These are phyloP conservation scores for Rutilus rutilus DNA, from an alignment of 2,113 vertebrate species.

Conservation along the genomic window DNA sequence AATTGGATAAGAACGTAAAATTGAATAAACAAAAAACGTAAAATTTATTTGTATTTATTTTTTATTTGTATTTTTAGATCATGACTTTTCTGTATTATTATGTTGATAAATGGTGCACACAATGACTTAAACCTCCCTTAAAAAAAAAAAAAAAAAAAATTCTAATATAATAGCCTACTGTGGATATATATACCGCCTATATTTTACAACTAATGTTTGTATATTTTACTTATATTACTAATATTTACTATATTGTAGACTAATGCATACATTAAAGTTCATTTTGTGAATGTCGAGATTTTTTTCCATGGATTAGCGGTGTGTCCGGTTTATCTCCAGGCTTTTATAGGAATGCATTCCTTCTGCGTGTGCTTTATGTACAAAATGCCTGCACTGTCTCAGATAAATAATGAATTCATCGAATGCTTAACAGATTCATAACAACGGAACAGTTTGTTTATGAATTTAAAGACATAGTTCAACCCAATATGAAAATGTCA, in stretches of 20 bases:
- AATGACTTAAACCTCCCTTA: neutral
- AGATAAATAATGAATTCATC: constrained; percentile 41
- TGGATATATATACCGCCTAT: neutral
- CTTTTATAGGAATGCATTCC: constrained; percentile 16
- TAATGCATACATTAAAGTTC: neutral
- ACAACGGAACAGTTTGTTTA: constrained; percentile 40
- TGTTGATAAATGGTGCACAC: neutral
- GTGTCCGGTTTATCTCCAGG: constrained; percentile 16
- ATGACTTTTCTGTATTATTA: neutral
- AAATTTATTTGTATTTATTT: neutral
- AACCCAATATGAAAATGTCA: neutral
- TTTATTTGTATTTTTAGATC: neutral
- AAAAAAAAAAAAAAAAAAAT: too few relatives aligned
- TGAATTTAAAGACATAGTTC: constrained; percentile 50
- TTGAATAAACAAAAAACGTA: neutral
- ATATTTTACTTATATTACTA: neutral
- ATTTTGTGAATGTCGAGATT: neutral
- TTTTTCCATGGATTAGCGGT: neutral
- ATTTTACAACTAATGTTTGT: neutral
- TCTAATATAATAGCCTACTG: too few relatives aligned
- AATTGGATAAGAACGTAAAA: neutral
- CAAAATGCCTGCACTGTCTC: constrained; percentile 29
- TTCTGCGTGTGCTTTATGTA: constrained; percentile 14
- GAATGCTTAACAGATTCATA: constrained; percentile 40
- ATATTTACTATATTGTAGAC: neutral